Evolutionary conservation across 2,797 vertebrate genomes (phyloP).

Genomic region (Mallotus villosus): DNA sequence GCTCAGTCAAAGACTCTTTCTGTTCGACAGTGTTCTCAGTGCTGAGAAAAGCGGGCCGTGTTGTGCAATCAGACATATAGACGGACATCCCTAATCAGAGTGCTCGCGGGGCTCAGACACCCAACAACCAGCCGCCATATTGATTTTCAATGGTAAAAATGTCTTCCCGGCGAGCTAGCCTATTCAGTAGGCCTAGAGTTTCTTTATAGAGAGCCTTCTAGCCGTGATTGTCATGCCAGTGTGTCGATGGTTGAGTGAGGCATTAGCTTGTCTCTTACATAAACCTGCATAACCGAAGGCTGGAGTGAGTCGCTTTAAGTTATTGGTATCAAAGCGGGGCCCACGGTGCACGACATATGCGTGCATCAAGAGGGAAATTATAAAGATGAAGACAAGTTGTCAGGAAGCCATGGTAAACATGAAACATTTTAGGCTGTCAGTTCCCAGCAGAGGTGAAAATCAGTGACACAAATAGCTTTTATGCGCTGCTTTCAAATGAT

Average conservation of each 20-base stretch:
- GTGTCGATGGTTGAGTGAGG: conserved; percentile 52
- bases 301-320: conserved; percentile 40
- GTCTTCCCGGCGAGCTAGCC: conserved; percentile 59
- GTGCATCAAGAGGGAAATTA: conserved; percentile 48
- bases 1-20: conserved; percentile 75
- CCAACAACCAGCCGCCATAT: conserved; percentile 73
- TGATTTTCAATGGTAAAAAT: conserved; percentile 64
- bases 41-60: conserved; percentile 48
- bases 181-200: conserved; percentile 62
- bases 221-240: conserved; percentile 59
- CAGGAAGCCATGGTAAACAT: conserved; percentile 60
- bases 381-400: conserved; percentile 56
- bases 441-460: conserved; percentile 57
- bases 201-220: conserved; percentile 60
- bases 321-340: conserved; percentile 50
- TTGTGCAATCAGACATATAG: conserved; percentile 75
- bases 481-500: conserved; percentile 64
- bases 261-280: conserved; percentile 38
- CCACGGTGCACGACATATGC: conserved; percentile 19
- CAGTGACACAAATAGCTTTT: conserved; percentile 73
- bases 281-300: conserved; percentile 45
- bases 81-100: conserved; percentile 72
- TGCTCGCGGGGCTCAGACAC: conserved; percentile 56
- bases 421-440: conserved; percentile 69
- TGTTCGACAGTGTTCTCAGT: conserved; percentile 62